Evolutionary conservation across 2,113 vertebrate genomes (phyloP).

Genomic region (Eretmochelys imbricata): DNA sequence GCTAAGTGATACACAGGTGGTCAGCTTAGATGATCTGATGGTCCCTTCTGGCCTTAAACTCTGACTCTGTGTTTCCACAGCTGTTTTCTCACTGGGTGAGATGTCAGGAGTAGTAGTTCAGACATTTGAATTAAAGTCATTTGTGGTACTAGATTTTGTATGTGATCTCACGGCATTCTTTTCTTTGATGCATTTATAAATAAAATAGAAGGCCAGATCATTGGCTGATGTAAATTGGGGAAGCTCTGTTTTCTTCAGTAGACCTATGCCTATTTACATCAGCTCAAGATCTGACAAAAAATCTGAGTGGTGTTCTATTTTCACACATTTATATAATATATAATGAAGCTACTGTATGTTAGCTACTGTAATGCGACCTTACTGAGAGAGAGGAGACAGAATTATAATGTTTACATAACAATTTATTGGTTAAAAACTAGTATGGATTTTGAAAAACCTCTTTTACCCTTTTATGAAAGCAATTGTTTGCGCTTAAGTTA

Average conservation of each 20-base stretch:
- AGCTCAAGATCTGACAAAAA: neutral
- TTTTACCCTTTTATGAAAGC: neutral
- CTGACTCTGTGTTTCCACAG: neutral
- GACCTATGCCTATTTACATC: neutral
- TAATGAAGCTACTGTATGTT: neutral
- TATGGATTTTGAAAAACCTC: neutral
- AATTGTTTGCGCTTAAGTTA: neutral
- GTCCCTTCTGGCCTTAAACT: neutral
- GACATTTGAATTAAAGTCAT: neutral
- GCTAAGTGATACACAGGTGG: neutral
- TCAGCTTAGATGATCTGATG: neutral
- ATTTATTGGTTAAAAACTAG: neutral
- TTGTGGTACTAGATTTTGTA: neutral
- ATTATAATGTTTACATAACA: neutral
- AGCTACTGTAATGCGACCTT: neutral
- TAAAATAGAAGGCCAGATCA: neutral
- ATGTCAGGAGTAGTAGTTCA: neutral
- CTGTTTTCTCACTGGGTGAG: neutral
- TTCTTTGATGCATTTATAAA: neutral
- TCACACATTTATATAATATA: neutral
- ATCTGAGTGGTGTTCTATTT: neutral
- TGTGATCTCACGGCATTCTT: neutral
- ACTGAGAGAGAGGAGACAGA: neutral
- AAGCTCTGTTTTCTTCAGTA: neutral
- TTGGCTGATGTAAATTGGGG: neutral